These are phyloP conservation scores for Thunnus albacares DNA, from an alignment of 2,797 vertebrate species.

Conservation along the genomic window DNA sequence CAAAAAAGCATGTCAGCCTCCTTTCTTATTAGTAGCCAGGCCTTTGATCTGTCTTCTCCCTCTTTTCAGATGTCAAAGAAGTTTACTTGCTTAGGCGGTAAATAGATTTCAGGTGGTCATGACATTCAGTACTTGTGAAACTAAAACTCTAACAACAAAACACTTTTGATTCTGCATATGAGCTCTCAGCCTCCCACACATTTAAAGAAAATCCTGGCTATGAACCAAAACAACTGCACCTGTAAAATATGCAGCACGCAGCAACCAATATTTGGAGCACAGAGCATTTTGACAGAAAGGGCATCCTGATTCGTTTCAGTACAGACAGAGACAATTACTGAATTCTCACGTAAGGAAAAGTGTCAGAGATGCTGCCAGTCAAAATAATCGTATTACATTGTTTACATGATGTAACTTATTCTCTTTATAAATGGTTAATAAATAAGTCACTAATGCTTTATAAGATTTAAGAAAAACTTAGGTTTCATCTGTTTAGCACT, in stretches of 20 bases:
- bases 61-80: neutral
- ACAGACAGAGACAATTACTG: slow-evolving; percentile 41
- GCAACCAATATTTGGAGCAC: slow-evolving; percentile 25
- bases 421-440: neutral
- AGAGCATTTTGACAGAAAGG: slow-evolving; percentile 42
- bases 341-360: slow-evolving; percentile 12
- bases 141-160: slow-evolving; percentile 12
- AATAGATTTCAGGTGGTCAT: neutral
- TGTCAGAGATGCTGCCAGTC: slow-evolving; percentile 13
- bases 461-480: no score
- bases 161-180: neutral
- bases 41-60: neutral
- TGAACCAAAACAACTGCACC: slow-evolving; percentile 29
- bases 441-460: no score
- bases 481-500: no score
- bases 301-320: slow-evolving; percentile 33
- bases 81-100: neutral
- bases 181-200: slow-evolving; percentile 8
- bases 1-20: neutral
- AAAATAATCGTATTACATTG: neutral
- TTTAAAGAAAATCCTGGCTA: slow-evolving; percentile 14
- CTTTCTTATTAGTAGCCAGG: neutral
- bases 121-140: slow-evolving; percentile 7
- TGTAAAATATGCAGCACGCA: slow-evolving; percentile 25
- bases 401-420: neutral